Conservation (phyloP, 1,140 invertebrate species). For the Drosophila neocordata region DNA sequence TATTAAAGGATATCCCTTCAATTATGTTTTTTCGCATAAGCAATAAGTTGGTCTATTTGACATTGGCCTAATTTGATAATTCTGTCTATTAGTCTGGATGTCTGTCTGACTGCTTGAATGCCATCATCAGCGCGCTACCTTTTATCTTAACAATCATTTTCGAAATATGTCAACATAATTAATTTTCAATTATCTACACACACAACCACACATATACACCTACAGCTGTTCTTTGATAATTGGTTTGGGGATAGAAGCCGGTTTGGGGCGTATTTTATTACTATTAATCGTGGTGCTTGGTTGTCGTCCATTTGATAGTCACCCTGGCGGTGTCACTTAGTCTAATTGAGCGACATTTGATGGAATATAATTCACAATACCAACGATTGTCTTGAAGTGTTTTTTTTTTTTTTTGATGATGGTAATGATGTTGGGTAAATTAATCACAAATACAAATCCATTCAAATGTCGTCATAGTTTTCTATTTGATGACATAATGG, state of each 20-base stretch:
- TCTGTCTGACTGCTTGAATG: constrained; percentile 20
- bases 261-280: constrained; percentile 52
- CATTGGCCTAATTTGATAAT: constrained; percentile 19
- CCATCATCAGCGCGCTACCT: constrained; percentile 19
- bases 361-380: constrained; percentile 72
- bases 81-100: constrained; percentile 13
- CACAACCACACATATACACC: constrained; percentile 1
- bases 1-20: background rate
- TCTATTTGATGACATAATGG: constrained; percentile 31
- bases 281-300: constrained; percentile 67
- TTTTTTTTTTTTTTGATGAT: constrained; percentile 64
- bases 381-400: constrained; percentile 35
- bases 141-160: constrained; percentile 76
- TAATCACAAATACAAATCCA: constrained; percentile 58
- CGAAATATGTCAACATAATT: constrained; percentile 81
- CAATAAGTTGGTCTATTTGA: constrained; percentile 49
- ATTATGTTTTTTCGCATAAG: constrained; percentile 15
- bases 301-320: constrained; percentile 37
- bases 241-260: constrained; percentile 15
- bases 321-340: constrained; percentile 68
- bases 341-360: constrained; percentile 74
- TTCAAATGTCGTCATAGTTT: constrained; percentile 48
- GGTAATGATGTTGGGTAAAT: constrained; percentile 67
- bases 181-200: constrained; percentile 75
- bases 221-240: constrained; percentile 17